phyloP scores from a whole-genome alignment of 2,888 invertebrate species.

The Luperina nickerlii region DNA sequence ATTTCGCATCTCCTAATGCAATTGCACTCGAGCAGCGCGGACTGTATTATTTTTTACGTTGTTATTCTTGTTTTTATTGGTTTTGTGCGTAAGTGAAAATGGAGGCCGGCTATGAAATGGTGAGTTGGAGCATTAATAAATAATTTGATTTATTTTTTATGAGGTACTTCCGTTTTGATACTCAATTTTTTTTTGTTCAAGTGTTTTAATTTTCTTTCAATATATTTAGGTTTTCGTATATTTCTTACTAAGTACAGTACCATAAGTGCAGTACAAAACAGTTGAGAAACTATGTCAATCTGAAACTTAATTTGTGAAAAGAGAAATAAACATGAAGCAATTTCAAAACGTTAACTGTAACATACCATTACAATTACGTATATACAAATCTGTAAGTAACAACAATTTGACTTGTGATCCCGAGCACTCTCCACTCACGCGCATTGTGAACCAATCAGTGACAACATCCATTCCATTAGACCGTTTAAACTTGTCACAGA shows the following conservation, averaged over 20 bases:
- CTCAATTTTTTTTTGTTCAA: neutral
- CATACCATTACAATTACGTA: conserved; percentile 15
- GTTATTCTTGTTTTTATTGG: conserved; percentile 82
- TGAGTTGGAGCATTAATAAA: conserved; percentile 75
- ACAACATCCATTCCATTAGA: conserved; percentile 82
- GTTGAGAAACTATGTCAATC: neutral
- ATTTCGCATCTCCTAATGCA: conserved; percentile 87
- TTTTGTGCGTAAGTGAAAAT: conserved; percentile 85
- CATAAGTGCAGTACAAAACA: neutral
- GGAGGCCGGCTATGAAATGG: conserved; percentile 78
- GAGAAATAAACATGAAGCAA: neutral
- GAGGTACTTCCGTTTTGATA: conserved; percentile 38
- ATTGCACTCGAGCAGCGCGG: conserved; percentile 87
- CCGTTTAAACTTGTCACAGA: conserved; percentile 83
- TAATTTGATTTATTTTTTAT: conserved; percentile 35
- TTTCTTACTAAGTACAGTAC: neutral
- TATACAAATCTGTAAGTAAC: conserved; percentile 49
- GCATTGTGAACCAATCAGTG: conserved; percentile 87
- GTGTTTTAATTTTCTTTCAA: neutral
- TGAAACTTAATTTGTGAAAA: neutral
- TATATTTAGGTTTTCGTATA: neutral
- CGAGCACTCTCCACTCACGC: conserved; percentile 73
- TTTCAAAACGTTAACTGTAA: conserved; percentile 8
- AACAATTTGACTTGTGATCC: conserved; percentile 60
- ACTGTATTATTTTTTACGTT: conserved; percentile 82